Evolutionary conservation across 2,113 vertebrate species (phyloP).

Genomic region (Pelecanoides urinatrix): DNA sequence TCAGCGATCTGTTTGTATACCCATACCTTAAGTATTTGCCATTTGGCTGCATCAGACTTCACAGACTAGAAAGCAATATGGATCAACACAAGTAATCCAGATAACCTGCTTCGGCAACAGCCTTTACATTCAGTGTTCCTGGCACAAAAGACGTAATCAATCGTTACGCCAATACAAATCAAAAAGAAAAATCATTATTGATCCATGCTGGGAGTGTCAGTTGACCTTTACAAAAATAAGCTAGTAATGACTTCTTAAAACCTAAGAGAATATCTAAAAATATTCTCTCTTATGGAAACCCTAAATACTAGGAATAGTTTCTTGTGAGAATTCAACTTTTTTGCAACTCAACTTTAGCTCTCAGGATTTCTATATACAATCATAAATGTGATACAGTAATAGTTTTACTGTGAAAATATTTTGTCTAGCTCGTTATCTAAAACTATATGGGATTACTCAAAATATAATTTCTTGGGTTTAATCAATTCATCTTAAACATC

Average conservation of each 20-base stretch:
- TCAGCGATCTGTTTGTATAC: background rate
- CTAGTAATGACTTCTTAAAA: background rate
- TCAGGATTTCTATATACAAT: background rate
- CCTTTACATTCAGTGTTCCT: background rate
- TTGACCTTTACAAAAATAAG: background rate
- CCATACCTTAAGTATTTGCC: background rate
- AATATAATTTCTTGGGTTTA: background rate
- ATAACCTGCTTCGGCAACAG: background rate
- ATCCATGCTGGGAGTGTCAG: background rate
- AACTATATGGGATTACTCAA: background rate
- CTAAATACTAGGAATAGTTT: conserved; percentile 28
- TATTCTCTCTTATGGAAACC: background rate
- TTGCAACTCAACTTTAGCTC: background rate
- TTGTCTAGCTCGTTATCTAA: background rate
- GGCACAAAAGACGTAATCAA: background rate
- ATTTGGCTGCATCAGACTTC: background rate
- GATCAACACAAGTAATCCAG: background rate
- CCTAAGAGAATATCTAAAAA: conserved; percentile 1
- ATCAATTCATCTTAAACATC: background rate
- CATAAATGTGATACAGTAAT: background rate
- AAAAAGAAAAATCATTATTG: background rate
- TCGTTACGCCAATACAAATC: background rate
- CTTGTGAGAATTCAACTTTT: background rate
- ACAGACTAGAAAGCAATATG: background rate
- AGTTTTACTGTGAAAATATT: background rate